Conservation (phyloP, 1,140 invertebrate genomes). For the Papilio dardanus region DNA sequence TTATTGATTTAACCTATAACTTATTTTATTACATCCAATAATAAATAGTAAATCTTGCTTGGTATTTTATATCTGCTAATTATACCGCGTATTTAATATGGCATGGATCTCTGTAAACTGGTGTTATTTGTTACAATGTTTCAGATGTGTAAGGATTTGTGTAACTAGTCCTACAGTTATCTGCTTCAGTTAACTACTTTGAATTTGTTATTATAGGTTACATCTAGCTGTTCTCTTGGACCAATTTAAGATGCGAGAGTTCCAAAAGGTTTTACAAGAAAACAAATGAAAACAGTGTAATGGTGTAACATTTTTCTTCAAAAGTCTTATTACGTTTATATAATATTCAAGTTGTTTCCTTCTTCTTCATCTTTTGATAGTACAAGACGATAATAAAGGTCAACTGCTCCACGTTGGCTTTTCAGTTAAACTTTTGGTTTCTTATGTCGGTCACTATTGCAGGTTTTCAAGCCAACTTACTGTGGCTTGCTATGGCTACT, state of each 20-base stretch:
- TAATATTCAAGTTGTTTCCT: no score
- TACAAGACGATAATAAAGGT: no score
- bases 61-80: slow-evolving; percentile 33
- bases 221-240: background rate
- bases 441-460: no score
- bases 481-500: no score
- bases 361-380: no score
- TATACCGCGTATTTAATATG: slow-evolving; percentile 3
- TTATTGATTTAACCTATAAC: slow-evolving; percentile 11
- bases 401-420: no score
- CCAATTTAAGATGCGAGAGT: background rate
- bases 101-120: background rate
- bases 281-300: background rate
- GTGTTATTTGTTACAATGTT: slow-evolving; percentile 33
- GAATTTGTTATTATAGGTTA: slow-evolving; percentile 3
- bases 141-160: slow-evolving; percentile 21
- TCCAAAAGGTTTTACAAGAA: background rate
- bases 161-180: slow-evolving; percentile 28
- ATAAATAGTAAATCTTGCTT: slow-evolving; percentile 5
- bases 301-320: no score
- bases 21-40: slow-evolving; percentile 2
- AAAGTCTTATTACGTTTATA: no score
- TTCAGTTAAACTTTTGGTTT: no score
- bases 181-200: slow-evolving; percentile 20
- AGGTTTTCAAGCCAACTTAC: no score